Conservation (phyloP, 1,140 invertebrate species). For the Magallana gigas region DNA sequence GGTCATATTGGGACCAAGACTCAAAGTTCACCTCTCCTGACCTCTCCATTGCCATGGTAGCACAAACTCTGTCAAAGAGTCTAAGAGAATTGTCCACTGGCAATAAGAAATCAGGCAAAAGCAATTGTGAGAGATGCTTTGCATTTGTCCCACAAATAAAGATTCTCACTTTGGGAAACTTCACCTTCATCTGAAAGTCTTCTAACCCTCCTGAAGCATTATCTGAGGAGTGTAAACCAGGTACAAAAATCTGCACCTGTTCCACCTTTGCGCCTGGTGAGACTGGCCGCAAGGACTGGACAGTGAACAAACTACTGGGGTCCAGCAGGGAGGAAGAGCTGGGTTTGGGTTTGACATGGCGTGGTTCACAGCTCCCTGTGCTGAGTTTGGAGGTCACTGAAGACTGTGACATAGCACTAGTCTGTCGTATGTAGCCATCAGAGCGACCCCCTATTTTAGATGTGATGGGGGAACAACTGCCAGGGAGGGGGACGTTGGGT, state of each 20-base stretch:
- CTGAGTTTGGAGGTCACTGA: slow-evolving; percentile 9
- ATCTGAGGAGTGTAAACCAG: neutral
- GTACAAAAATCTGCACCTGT: slow-evolving; percentile 36
- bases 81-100: slow-evolving; percentile 1
- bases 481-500: slow-evolving; percentile 29
- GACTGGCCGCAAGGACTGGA: neutral
- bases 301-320: neutral
- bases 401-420: slow-evolving; percentile 20
- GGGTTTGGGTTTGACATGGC: neutral
- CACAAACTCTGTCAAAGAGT: slow-evolving; percentile 48
- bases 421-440: neutral
- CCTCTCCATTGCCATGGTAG: slow-evolving; percentile 55
- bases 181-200: slow-evolving; percentile 47
- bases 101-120: slow-evolving; percentile 44
- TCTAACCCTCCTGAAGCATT: neutral
- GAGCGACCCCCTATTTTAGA: neutral
- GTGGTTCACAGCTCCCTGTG: slow-evolving; percentile 12
- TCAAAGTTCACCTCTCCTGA: slow-evolving; percentile 46
- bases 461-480: slow-evolving; percentile 1
- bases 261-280: slow-evolving; percentile 14
- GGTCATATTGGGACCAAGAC: slow-evolving; percentile 53
- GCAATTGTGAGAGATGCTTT: slow-evolving; percentile 42
- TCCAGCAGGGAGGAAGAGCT: neutral
- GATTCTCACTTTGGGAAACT: slow-evolving; percentile 54
- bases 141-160: slow-evolving; percentile 59